These are phyloP conservation scores for Clunio marinus DNA, from an alignment of 2,888 invertebrate genomes.

Conservation along the genomic window DNA sequence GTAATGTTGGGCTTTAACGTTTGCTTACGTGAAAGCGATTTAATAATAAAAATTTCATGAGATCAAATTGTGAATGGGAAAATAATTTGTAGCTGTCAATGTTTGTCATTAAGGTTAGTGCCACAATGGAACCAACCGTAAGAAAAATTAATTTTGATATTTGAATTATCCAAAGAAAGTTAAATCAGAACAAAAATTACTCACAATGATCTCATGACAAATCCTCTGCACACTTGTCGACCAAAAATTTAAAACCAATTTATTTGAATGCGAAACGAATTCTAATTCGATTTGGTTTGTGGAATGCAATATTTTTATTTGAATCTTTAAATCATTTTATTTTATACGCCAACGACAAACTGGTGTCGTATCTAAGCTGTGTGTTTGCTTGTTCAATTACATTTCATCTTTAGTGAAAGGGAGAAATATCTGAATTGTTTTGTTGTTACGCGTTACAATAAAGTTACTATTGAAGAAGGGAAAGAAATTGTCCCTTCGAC, in stretches of 20 bases:
- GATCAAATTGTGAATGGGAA: slow-evolving; percentile 22
- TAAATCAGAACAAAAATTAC: too few relatives aligned
- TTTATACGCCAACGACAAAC: background rate
- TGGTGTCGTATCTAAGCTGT: background rate
- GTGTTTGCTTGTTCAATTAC: slow-evolving; percentile 13
- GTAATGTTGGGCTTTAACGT: background rate
- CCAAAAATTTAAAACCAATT: slow-evolving; percentile 13
- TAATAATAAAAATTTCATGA: slow-evolving; percentile 25
- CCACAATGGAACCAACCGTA: background rate
- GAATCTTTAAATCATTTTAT: slow-evolving; percentile 22
- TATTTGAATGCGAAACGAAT: background rate
- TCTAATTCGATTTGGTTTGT: slow-evolving; percentile 23
- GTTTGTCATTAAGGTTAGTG: slow-evolving; percentile 22
- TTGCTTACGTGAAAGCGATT: background rate
- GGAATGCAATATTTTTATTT: slow-evolving; percentile 7
- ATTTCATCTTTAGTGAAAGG: background rate
- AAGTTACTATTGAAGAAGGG: background rate
- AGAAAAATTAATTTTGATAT: background rate
- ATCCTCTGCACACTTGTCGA: background rate
- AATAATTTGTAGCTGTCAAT: slow-evolving; percentile 34
- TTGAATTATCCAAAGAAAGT: too few relatives aligned
- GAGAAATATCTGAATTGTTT: background rate
- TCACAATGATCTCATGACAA: background rate
- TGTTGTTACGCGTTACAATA: slow-evolving; percentile 1
- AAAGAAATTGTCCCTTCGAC: slow-evolving; percentile 17